Evolutionary conservation across 1,140 invertebrate genomes (phyloP).

Genomic region (Solen grandis): DNA sequence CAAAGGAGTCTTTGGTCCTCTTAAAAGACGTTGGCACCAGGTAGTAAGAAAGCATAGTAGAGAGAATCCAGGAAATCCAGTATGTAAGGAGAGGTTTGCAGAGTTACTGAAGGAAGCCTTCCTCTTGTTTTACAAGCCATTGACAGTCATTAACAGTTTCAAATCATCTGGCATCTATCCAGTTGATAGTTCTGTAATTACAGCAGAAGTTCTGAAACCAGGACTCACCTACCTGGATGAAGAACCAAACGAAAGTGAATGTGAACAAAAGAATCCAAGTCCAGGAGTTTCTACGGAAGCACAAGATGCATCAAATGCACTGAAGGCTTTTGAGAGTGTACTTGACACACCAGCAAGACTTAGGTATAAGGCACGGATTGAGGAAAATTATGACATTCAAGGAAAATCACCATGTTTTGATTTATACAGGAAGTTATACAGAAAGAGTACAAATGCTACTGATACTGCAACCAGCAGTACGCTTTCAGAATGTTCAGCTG

Average conservation of each 20-base stretch:
- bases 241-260: neutral
- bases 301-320: constrained; percentile 1
- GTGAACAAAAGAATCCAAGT: neutral
- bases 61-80: constrained; percentile 30
- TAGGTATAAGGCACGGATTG: neutral
- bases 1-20: constrained; percentile 45
- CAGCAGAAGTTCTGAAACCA: no score
- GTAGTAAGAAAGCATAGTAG: constrained; percentile 21
- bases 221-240: neutral
- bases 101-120: constrained; percentile 57
- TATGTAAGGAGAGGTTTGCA: constrained; percentile 51
- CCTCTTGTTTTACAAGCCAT: constrained; percentile 49
- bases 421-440: no score
- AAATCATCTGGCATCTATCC: no score
- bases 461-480: neutral
- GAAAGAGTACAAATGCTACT: neutral
- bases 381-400: neutral
- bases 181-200: no score
- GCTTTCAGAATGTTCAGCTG: neutral
- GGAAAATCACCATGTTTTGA: constrained; percentile 54
- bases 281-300: neutral
- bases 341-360: constrained; percentile 34
- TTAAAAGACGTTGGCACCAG: constrained; percentile 46
- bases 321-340: constrained; percentile 23
- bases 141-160: constrained; percentile 35